phyloP scores from a whole-genome alignment of 2,797 vertebrate genomes.

The Peromyscus aztecus region DNA sequence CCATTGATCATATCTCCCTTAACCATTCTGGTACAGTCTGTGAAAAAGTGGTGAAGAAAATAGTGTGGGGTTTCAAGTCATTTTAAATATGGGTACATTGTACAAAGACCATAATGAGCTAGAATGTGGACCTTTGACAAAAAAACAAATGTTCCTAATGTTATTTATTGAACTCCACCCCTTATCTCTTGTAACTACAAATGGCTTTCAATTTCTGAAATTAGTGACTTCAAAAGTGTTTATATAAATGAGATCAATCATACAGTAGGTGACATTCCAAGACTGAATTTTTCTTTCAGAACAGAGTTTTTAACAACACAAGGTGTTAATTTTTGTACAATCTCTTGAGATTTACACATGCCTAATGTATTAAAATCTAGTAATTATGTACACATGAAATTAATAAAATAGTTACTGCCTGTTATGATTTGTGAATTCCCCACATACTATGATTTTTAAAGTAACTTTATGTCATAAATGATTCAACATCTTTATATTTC shows the following conservation, averaged over 20 bases:
- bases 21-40: background rate
- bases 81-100: background rate
- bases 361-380: background rate
- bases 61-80: background rate
- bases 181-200: background rate
- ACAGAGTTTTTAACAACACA: background rate
- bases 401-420: background rate
- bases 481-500: background rate
- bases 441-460: background rate
- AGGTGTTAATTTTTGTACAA: background rate
- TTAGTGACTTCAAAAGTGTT: background rate
- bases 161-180: no score
- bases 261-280: background rate
- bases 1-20: background rate
- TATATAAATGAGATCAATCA: background rate
- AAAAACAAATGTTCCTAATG: no score
- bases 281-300: background rate
- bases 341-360: background rate
- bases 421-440: background rate
- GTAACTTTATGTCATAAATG: background rate
- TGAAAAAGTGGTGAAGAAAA: background rate
- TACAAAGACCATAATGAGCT: background rate
- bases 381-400: background rate
- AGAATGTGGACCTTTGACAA: no score
- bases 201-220: background rate